Conservation (phyloP, 2,797 vertebrate species). For the Neoniphon sammara region DNA sequence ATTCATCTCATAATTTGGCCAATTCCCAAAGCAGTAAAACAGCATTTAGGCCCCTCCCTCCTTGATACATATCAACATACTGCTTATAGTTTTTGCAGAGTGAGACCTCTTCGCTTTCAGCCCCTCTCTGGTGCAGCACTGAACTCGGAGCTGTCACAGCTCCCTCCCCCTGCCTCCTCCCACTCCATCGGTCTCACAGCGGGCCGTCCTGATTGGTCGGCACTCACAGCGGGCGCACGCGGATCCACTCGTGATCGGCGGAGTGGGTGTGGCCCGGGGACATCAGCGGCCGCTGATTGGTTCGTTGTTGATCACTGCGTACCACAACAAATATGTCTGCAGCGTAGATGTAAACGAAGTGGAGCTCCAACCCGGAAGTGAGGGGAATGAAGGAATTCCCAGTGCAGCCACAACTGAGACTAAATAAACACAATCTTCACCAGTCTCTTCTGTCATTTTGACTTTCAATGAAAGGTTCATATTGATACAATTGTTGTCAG, state of each 20-base stretch:
- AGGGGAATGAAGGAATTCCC: background rate
- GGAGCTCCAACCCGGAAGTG: slow-evolving; percentile 1
- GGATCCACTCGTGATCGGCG: slow-evolving; percentile 69
- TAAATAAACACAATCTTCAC: too few relatives aligned
- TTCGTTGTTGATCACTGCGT: slow-evolving; percentile 10
- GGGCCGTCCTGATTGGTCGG: slow-evolving; percentile 68
- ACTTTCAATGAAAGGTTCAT: too few relatives aligned
- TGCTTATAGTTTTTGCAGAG: slow-evolving; percentile 25
- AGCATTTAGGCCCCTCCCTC: too few relatives aligned
- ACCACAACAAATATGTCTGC: slow-evolving; percentile 60
- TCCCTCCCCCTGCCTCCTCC: slow-evolving; percentile 25
- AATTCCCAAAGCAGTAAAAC: too few relatives aligned
- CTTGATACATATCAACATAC: too few relatives aligned
- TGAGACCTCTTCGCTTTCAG: slow-evolving; percentile 37
- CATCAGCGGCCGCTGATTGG: slow-evolving; percentile 50
- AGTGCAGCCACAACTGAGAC: too few relatives aligned
- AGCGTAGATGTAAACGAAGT: background rate
- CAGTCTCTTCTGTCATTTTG: too few relatives aligned
- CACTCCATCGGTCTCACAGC: slow-evolving; percentile 42
- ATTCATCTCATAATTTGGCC: too few relatives aligned
- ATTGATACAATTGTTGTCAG: too few relatives aligned
- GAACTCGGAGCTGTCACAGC: slow-evolving; percentile 63
- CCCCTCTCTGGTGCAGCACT: slow-evolving; percentile 53
- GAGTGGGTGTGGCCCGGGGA: slow-evolving; percentile 27
- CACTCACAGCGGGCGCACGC: slow-evolving; percentile 47